A percentile compares a stretch with the other conserved stretches of the same genome.
Conservation (phyloP, 2,888 invertebrate genomes). For the Caprella mutica region DNA sequence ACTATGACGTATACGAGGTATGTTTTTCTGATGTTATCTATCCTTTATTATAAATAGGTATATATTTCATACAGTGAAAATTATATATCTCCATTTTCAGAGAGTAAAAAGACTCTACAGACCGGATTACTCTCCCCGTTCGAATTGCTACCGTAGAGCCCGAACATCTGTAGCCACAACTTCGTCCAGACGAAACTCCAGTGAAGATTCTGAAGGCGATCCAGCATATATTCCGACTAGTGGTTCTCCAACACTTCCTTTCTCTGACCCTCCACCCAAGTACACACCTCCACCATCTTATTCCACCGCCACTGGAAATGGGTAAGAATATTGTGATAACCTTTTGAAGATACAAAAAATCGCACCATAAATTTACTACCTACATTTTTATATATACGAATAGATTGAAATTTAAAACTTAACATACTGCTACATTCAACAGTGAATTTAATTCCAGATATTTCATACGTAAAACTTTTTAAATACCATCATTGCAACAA, state of each 20-base stretch:
- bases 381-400: too few species aligned
- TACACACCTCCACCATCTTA: slow-evolving; percentile 89
- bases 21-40: slow-evolving; percentile 40
- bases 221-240: neutral
- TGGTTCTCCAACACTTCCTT: slow-evolving; percentile 17
- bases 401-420: too few species aligned
- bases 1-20: slow-evolving; percentile 77
- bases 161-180: slow-evolving; percentile 29
- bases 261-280: slow-evolving; percentile 69
- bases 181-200: slow-evolving; percentile 38
- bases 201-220: slow-evolving; percentile 35
- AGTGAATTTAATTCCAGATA: neutral
- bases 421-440: neutral
- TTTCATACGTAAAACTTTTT: neutral
- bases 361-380: too few species aligned
- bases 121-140: slow-evolving; percentile 42
- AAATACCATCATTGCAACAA: neutral
- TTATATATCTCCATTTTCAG: slow-evolving; percentile 45
- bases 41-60: too few species aligned
- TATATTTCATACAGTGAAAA: neutral
- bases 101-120: slow-evolving; percentile 72
- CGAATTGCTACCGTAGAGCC: slow-evolving; percentile 2
- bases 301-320: slow-evolving; percentile 77
- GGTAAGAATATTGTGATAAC: slow-evolving; percentile 36
- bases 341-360: neutral